Evolutionary conservation across 2,888 invertebrate species (phyloP).

Genomic region (Pachycephus smyrnensis): DNA sequence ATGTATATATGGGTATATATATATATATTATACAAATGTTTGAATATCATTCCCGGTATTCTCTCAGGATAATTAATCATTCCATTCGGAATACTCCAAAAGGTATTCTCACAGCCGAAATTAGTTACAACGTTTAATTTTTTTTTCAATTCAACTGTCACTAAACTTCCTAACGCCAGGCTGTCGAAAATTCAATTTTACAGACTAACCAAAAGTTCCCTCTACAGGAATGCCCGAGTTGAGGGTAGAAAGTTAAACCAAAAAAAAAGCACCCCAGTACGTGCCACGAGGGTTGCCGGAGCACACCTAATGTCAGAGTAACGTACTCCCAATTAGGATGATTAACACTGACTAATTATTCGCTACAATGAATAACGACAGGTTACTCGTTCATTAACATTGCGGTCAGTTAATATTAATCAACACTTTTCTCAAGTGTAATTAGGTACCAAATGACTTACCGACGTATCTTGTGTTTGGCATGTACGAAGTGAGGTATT

Average conservation of each 20-base stretch:
- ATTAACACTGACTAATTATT: background rate
- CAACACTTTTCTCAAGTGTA: background rate
- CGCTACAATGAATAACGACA: background rate
- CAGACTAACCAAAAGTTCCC: background rate
- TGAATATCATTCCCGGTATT: too few relatives aligned
- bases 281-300: background rate
- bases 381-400: background rate
- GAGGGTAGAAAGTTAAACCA: background rate
- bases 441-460: constrained; percentile 34
- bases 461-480: constrained; percentile 60
- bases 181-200: background rate
- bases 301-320: background rate
- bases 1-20: too few relatives aligned
- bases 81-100: too few relatives aligned
- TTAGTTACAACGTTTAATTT: background rate
- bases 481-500: constrained; percentile 54
- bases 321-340: background rate
- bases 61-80: too few relatives aligned
- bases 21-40: too few relatives aligned
- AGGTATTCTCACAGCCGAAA: too few relatives aligned
- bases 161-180: background rate
- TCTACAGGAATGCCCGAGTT: background rate
- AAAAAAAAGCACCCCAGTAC: background rate
- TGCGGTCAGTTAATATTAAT: background rate
- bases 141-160: background rate